Evolutionary conservation across 2,888 invertebrate species (phyloP).

Genomic region (Drosophila putrida): DNA sequence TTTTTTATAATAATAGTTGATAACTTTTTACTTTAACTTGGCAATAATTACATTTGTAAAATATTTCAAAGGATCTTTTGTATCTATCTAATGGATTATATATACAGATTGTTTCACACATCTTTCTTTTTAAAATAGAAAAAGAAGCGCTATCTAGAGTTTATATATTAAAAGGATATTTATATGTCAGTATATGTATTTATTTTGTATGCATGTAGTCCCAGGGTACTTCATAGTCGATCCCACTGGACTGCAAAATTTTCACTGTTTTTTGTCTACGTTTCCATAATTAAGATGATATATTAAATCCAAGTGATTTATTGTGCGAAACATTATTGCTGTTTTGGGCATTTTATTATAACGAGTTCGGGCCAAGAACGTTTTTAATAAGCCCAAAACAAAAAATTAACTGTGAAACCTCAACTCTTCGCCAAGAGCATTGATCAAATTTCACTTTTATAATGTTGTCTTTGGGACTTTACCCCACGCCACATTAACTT

Average conservation of each 20-base stretch:
- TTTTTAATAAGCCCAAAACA: constrained; percentile 28
- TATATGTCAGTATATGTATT: too few relatives aligned
- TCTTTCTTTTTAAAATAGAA: too few relatives aligned
- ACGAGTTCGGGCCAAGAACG: constrained; percentile 54
- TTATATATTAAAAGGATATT: too few relatives aligned
- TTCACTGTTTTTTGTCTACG: constrained; percentile 10
- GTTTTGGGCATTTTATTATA: constrained; percentile 34
- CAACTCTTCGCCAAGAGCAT: constrained; percentile 1
- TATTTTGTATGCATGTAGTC: too few relatives aligned
- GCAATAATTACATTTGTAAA: too few relatives aligned
- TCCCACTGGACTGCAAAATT: neutral
- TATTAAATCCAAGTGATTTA: constrained; percentile 59
- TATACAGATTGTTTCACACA: too few relatives aligned
- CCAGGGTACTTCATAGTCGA: neutral
- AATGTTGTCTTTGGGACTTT: constrained; percentile 8
- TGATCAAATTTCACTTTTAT: constrained; percentile 39
- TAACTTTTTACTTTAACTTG: too few relatives aligned
- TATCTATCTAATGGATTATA: too few relatives aligned
- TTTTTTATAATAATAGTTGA: too few relatives aligned
- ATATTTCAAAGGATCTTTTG: too few relatives aligned
- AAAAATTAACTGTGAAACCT: constrained; percentile 13
- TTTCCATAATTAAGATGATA: constrained; percentile 61
- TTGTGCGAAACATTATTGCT: constrained; percentile 47
- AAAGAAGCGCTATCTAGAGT: too few relatives aligned
- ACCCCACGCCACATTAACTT: constrained; percentile 30